Conservation (phyloP, 2,113 vertebrate species). For the Alces alces region DNA sequence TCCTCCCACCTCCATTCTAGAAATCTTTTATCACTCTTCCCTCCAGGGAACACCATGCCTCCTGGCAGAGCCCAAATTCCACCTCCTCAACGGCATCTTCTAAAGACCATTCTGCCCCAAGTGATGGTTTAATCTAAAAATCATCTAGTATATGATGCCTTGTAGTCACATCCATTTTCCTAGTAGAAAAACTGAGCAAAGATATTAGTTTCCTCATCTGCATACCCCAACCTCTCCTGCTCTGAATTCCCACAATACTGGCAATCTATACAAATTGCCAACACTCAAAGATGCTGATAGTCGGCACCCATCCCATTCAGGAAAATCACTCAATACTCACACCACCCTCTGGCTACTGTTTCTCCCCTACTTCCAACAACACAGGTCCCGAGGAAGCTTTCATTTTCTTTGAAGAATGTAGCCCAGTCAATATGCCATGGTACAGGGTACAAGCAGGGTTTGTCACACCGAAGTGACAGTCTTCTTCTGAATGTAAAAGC, state of each 20-base stretch:
- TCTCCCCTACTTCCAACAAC: neutral
- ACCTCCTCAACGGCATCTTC: neutral
- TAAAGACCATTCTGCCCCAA: neutral
- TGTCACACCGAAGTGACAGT: neutral
- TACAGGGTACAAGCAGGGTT: neutral
- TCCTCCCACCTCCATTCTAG: neutral
- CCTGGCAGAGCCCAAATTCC: neutral
- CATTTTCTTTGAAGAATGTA: neutral
- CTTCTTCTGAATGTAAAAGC: neutral
- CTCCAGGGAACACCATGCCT: neutral
- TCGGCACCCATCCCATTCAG: neutral
- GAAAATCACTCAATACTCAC: neutral
- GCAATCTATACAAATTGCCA: neutral
- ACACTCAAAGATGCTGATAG: neutral
- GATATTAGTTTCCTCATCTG: neutral
- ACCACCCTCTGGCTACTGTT: neutral
- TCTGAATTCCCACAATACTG: neutral
- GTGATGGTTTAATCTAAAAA: neutral
- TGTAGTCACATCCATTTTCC: neutral
- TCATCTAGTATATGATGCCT: neutral
- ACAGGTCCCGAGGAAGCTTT: neutral
- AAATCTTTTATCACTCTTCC: neutral
- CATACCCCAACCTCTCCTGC: neutral
- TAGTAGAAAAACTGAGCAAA: neutral
- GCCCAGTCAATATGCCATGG: neutral